Evolutionary conservation across 2,888 invertebrate species (phyloP).

Genomic region (Cynaeus angustus): DNA sequence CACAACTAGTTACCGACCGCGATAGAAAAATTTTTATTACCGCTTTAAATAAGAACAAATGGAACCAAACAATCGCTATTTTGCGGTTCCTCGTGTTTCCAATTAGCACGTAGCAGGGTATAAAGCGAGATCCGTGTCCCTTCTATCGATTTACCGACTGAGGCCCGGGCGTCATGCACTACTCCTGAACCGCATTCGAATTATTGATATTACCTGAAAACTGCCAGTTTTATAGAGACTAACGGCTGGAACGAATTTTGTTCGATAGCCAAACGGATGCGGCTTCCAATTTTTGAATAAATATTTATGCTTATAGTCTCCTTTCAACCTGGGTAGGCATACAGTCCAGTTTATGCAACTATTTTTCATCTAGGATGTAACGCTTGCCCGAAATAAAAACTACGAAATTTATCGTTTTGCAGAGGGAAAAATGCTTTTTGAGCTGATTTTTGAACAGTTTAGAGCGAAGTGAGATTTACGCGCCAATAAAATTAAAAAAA

Average conservation of each 20-base stretch:
- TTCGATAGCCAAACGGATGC: slow-evolving; percentile 53
- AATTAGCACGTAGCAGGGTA: slow-evolving; percentile 40
- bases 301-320: slow-evolving; percentile 56
- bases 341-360: slow-evolving; percentile 9
- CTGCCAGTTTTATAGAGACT: slow-evolving; percentile 59
- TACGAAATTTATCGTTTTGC: slow-evolving; percentile 2
- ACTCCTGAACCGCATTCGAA: slow-evolving; percentile 52
- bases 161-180: slow-evolving; percentile 42
- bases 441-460: too few relatives aligned
- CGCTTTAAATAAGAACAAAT: slow-evolving; percentile 24
- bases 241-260: slow-evolving; percentile 51
- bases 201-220: slow-evolving; percentile 63
- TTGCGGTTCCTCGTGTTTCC: slow-evolving; percentile 39
- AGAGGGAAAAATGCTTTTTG: neutral
- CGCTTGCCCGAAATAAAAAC: neutral
- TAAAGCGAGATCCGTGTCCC: slow-evolving; percentile 39
- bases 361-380: slow-evolving; percentile 31
- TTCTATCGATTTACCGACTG: slow-evolving; percentile 45
- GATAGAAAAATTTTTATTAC: neutral
- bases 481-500: too few relatives aligned
- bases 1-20: neutral
- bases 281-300: slow-evolving; percentile 57
- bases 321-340: slow-evolving; percentile 50
- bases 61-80: slow-evolving; percentile 29
- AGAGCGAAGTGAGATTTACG: too few relatives aligned